Percentiles rank a stretch among this genome's conserved stretches.
phyloP scores from a whole-genome alignment of 2,797 vertebrate species.

The Ctenosaura bakeri region DNA sequence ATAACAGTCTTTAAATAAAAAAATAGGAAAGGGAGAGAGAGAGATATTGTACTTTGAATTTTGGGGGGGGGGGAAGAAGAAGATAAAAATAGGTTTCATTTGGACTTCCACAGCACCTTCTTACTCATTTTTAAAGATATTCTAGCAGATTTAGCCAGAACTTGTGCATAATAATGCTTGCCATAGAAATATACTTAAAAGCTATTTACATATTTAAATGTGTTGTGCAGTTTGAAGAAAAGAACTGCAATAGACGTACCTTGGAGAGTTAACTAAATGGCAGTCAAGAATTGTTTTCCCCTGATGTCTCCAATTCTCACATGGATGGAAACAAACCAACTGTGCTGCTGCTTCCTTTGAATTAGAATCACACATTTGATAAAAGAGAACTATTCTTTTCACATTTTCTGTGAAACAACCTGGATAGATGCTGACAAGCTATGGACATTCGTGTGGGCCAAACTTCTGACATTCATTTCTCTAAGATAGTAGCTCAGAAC shows the following conservation, averaged over 20 bases:
- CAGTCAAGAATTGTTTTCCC: conserved; percentile 47
- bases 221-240: conserved; percentile 39
- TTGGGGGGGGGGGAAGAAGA: neutral
- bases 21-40: no score
- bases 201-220: conserved; percentile 39
- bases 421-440: conserved; percentile 62
- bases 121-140: neutral
- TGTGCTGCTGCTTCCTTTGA: conserved; percentile 54
- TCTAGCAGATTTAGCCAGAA: conserved; percentile 32
- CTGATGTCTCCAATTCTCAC: conserved; percentile 56
- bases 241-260: conserved; percentile 47
- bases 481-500: conserved; percentile 68
- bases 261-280: conserved; percentile 40
- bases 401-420: conserved; percentile 59
- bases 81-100: conserved; percentile 11
- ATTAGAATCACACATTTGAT: conserved; percentile 61
- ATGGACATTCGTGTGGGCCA: conserved; percentile 51
- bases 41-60: neutral
- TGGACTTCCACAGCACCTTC: neutral
- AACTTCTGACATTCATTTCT: conserved; percentile 74
- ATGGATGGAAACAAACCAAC: conserved; percentile 60
- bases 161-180: neutral
- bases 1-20: neutral
- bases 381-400: conserved; percentile 50
- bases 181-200: conserved; percentile 45